Base-by-base conservation (phyloP, 2,113 vertebrate species). In the Archocentrus centrarchus region DNA sequence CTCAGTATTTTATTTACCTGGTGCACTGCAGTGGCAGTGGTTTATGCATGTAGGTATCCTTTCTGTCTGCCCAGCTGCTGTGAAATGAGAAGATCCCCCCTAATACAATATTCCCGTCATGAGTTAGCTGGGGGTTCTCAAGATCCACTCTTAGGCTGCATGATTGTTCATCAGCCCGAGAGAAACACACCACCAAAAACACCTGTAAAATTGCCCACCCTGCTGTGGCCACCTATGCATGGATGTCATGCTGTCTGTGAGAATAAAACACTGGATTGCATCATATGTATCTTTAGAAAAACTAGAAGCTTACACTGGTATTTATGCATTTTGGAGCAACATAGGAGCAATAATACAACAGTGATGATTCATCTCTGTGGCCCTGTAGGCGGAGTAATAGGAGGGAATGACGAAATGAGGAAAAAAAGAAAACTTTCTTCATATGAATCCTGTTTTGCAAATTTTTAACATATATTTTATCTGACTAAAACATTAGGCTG, bases 21-120 rank as follows among this genome's bases (percentile, higher is more conserved):
- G 41, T 93, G 70, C 95, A 96, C 75, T 94, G 83, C 41, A 95
- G 87, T 17, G 90, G 86, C 44, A 37, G 32, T 37, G 60, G 60
- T 62, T 62, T 62, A 62, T 62, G 9, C 32, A 62, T 20, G 32
- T 37, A 62, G 32, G 32, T 37, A 18, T 62, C 60, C 60, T 20
- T 62, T 62, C 60, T 62, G 32, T 62, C 60, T 62, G 81, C 89
- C 91, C 90, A 94, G 55, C 85, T 94, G 55, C 87, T 93, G 80
- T 96, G 9, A 11, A 96, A 94, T 84, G 94, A 91, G 17, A 95
- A 93, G 9, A 95, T 92, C 11, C 90, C 95, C 66, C 95, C 94
- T 18, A 96, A 63, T 9, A 92, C 22, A 2, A 96, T 92, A 73
- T 94, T 89, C 7, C 94, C 95, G 20, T 93, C 76, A 39, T 93